Evolutionary conservation across 2,113 vertebrate genomes (phyloP).

Genomic region (Condylura cristata): DNA sequence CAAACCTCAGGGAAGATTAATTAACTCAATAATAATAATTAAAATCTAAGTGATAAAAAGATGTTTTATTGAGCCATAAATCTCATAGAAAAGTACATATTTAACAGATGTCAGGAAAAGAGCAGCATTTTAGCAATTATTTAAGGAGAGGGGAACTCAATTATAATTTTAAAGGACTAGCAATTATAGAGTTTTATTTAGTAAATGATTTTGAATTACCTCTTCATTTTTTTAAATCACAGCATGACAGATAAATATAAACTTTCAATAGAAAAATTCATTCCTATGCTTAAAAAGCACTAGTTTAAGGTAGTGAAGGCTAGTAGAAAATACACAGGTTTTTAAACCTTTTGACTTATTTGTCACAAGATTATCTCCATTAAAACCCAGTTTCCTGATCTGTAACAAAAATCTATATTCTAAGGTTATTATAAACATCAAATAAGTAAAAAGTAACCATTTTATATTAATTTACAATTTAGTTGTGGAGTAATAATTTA

Average conservation of each 20-base stretch:
- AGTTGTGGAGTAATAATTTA: not conserved
- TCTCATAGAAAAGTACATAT: conserved; percentile 54
- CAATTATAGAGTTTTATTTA: conserved; percentile 3
- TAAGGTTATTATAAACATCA: not conserved
- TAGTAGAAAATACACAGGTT: not conserved
- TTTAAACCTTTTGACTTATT: not conserved
- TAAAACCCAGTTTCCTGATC: not conserved
- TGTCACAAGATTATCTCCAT: not conserved
- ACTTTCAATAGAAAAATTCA: not conserved
- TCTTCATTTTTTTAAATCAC: not conserved
- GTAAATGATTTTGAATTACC: conserved; percentile 11
- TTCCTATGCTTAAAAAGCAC: not conserved
- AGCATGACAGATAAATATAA: not conserved
- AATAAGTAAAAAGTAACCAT: not conserved
- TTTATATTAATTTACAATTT: not conserved
- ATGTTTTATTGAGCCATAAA: conserved; percentile 1
- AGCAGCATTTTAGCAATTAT: conserved; percentile 7
- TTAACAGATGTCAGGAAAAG: conserved; percentile 33
- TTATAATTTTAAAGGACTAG: conserved; percentile 38
- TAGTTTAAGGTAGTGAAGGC: not conserved
- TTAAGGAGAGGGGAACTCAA: not conserved
- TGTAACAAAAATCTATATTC: not conserved
- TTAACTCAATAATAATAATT: conserved; percentile 62
- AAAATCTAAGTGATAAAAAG: conserved; percentile 53
- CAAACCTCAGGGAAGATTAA: conserved; percentile 22